Conservation (phyloP, 2,113 vertebrate species). For the Aspiorhynchus laticeps region DNA sequence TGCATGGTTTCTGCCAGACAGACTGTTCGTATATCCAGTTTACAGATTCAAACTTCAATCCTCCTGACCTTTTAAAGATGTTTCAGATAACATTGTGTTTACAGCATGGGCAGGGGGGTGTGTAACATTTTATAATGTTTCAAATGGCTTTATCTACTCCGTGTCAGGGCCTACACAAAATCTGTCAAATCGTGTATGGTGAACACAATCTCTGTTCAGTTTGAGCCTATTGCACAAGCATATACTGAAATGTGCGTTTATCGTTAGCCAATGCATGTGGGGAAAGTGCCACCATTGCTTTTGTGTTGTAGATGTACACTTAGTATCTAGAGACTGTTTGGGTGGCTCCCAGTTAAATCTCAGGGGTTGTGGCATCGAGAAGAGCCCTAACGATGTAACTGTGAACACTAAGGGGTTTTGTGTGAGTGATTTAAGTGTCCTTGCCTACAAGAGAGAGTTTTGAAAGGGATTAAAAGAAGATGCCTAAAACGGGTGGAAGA, state of each 20-base stretch:
- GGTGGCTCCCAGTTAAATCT: slow-evolving; percentile 41
- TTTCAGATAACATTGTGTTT: slow-evolving; percentile 44
- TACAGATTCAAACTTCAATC: slow-evolving; percentile 22
- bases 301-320: background rate
- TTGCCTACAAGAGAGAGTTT: slow-evolving; percentile 52
- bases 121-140: slow-evolving; percentile 14
- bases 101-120: slow-evolving; percentile 36
- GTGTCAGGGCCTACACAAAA: slow-evolving; percentile 26
- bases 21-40: background rate
- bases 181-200: slow-evolving; percentile 37
- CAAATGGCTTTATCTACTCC: slow-evolving; percentile 42
- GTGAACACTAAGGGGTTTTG: slow-evolving; percentile 44
- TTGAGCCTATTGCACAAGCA: slow-evolving; percentile 33
- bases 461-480: slow-evolving; percentile 31
- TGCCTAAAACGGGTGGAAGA: background rate
- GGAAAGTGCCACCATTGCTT: background rate
- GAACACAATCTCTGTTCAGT: slow-evolving; percentile 24
- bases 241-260: slow-evolving; percentile 31
- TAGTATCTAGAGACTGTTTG: background rate
- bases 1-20: background rate
- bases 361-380: slow-evolving; percentile 29
- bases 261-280: slow-evolving; percentile 26
- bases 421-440: slow-evolving; percentile 51
- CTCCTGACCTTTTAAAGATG: slow-evolving; percentile 16
- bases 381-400: slow-evolving; percentile 43